These are phyloP conservation scores for Andricus curvator DNA, from an alignment of 2,888 invertebrate species.

Conservation along the genomic window DNA sequence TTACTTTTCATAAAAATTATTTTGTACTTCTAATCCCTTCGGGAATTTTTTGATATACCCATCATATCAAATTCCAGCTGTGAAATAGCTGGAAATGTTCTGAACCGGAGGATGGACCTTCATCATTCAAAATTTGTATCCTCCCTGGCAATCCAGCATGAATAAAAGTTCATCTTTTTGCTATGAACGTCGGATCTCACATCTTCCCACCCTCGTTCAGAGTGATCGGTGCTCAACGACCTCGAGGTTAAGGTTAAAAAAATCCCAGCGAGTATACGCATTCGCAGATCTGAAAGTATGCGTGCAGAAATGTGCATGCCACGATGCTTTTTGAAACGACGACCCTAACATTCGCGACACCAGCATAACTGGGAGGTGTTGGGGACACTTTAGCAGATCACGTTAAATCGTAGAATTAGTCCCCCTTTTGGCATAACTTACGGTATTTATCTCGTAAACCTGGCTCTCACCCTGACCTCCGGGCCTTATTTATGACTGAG, in stretches of 20 bases:
- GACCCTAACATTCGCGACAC: slow-evolving; percentile 6
- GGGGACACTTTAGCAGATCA: slow-evolving; percentile 65
- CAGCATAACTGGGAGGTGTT: slow-evolving; percentile 5
- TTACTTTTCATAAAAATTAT: too few species aligned
- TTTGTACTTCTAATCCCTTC: not conserved
- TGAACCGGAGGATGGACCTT: not conserved
- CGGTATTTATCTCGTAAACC: slow-evolving; percentile 70
- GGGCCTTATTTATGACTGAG: slow-evolving; percentile 69
- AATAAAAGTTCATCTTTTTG: slow-evolving; percentile 36
- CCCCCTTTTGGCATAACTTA: slow-evolving; percentile 67
- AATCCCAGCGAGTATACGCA: slow-evolving; percentile 27
- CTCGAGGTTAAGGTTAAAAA: slow-evolving; percentile 39
- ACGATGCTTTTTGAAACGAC: slow-evolving; percentile 15
- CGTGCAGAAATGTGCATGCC: not conserved
- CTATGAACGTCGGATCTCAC: slow-evolving; percentile 23
- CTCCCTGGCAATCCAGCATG: not conserved
- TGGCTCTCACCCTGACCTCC: slow-evolving; percentile 66
- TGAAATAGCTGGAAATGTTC: not conserved
- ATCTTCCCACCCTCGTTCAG: slow-evolving; percentile 36
- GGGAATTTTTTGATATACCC: not conserved
- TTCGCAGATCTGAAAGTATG: slow-evolving; percentile 18
- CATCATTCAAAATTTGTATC: slow-evolving; percentile 33
- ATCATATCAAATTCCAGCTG: not conserved
- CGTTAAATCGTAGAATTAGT: slow-evolving; percentile 72
- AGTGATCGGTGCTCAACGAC: slow-evolving; percentile 40